Percentiles rank a stretch among this genome's conserved stretches.
Evolutionary conservation across 23 tunicate genomes (phyloP).

Genomic region (Trididemnum clinides): DNA sequence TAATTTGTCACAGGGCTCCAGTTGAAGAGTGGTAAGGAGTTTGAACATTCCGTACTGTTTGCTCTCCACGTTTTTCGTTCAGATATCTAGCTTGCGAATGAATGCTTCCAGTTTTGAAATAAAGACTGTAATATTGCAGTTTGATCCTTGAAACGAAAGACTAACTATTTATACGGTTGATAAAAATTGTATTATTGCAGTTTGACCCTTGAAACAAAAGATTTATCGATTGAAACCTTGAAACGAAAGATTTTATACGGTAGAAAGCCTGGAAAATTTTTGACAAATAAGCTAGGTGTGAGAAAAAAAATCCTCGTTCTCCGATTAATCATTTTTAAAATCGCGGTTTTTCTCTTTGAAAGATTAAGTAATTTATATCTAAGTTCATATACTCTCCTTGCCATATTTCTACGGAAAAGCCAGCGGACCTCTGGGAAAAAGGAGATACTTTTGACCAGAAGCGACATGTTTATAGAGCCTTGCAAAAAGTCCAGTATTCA

Average conservation of each 20-base stretch:
- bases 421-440: background rate
- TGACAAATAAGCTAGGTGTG: background rate
- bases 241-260: background rate
- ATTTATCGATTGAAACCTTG: too few species aligned
- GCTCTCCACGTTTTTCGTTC: too few species aligned
- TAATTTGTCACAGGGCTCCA: too few species aligned
- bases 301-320: background rate
- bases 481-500: background rate
- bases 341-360: background rate
- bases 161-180: too few species aligned
- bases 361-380: background rate
- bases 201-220: too few species aligned
- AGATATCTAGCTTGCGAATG: too few species aligned
- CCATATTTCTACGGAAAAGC: background rate
- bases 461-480: background rate
- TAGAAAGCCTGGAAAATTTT: background rate
- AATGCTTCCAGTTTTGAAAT: too few species aligned
- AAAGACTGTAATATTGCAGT: too few species aligned
- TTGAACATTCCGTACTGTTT: too few species aligned
- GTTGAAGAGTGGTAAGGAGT: too few species aligned
- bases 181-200: too few species aligned
- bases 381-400: background rate
- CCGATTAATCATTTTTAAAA: background rate
- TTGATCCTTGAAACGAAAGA: too few species aligned
- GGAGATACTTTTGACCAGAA: background rate